These are phyloP conservation scores for Ceratotherium simum DNA, from an alignment of 2,113 vertebrate species.

Conservation along the genomic window DNA sequence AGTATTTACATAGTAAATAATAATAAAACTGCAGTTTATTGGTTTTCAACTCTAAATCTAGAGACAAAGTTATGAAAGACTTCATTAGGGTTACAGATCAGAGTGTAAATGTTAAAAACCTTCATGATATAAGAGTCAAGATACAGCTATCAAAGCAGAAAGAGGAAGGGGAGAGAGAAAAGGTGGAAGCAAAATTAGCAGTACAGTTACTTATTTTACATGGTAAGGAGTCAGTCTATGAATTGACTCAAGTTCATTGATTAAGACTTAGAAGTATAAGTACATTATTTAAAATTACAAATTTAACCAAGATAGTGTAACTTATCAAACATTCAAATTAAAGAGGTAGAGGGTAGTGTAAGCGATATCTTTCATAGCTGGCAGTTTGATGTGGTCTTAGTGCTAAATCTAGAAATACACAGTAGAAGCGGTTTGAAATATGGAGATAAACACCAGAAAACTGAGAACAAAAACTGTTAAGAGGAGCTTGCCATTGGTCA, in stretches of 20 bases:
- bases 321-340: not conserved
- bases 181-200: not conserved
- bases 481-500: not conserved
- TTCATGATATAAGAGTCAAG: not conserved
- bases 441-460: not conserved
- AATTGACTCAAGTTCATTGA: not conserved
- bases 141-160: not conserved
- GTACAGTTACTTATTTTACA: not conserved
- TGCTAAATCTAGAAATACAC: not conserved
- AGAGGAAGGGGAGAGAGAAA: not conserved
- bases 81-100: not conserved
- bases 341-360: not conserved
- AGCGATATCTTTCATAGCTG: not conserved
- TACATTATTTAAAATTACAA: constrained; percentile 25
- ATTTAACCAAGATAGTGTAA: not conserved
- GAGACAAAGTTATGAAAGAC: not conserved
- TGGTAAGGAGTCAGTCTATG: not conserved
- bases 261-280: not conserved
- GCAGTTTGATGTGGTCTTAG: not conserved
- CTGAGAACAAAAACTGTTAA: not conserved
- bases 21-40: constrained; percentile 13
- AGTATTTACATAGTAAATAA: not conserved
- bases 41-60: not conserved
- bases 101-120: not conserved
- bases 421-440: not conserved